phyloP scores from a whole-genome alignment of 2,888 invertebrate genomes.

The Meganola albula region DNA sequence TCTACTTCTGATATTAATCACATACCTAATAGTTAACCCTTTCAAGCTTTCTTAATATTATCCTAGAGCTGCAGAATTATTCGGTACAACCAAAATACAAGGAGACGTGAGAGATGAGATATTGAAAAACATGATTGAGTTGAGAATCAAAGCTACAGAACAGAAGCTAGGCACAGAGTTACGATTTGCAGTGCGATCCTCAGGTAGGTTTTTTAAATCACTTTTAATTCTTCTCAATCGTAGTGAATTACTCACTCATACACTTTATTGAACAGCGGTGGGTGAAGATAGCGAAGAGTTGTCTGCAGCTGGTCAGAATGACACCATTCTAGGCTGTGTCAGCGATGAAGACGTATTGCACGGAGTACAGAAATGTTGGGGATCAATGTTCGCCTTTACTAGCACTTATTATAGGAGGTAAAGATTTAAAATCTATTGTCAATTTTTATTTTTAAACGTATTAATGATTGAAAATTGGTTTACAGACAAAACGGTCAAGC shows the following conservation, averaged over 20 bases:
- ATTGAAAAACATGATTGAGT: slow-evolving; percentile 40
- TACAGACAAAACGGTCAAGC: slow-evolving; percentile 84
- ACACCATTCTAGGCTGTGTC: slow-evolving; percentile 83
- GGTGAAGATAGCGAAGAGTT: slow-evolving; percentile 88
- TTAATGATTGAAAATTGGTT: background rate
- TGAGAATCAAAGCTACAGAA: slow-evolving; percentile 40
- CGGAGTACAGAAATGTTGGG: slow-evolving; percentile 87
- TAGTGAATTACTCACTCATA: too few species aligned
- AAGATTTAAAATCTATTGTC: background rate
- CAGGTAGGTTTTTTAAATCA: slow-evolving; percentile 43
- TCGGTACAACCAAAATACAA: slow-evolving; percentile 53
- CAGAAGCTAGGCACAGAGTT: slow-evolving; percentile 43
- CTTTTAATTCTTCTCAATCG: too few species aligned
- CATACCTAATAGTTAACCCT: too few species aligned
- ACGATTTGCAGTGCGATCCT: slow-evolving; percentile 82
- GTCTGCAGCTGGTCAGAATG: slow-evolving; percentile 91
- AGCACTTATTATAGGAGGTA: slow-evolving; percentile 88
- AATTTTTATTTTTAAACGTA: background rate
- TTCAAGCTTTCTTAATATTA: too few species aligned
- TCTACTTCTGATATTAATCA: too few species aligned
- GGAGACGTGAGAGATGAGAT: slow-evolving; percentile 55
- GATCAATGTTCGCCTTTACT: slow-evolving; percentile 85
- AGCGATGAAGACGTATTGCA: slow-evolving; percentile 70
- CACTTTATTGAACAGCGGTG: slow-evolving; percentile 69
- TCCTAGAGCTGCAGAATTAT: slow-evolving; percentile 59